These are phyloP conservation scores for Troides helena DNA, from an alignment of 2,888 invertebrate species.

Conservation along the genomic window DNA sequence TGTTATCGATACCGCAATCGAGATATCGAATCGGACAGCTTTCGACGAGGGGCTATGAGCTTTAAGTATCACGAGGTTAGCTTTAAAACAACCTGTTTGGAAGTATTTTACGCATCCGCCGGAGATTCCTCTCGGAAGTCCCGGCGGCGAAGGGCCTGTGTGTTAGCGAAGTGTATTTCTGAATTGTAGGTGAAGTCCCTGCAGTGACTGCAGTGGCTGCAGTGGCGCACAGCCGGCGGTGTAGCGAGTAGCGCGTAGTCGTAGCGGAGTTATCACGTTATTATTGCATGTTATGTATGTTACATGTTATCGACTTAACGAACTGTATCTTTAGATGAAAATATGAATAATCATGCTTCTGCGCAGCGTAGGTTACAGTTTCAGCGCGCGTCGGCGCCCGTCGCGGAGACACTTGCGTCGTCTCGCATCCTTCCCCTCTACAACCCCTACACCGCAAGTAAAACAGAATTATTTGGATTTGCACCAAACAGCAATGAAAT, in stretches of 20 bases:
- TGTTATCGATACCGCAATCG: constrained; percentile 32
- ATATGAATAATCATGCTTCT: constrained; percentile 58
- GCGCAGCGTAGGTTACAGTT: constrained; percentile 59
- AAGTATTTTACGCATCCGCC: constrained; percentile 51
- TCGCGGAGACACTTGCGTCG: constrained; percentile 7
- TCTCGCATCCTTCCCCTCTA: too few relatives aligned
- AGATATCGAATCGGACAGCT: constrained; percentile 36
- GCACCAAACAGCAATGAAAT: too few relatives aligned
- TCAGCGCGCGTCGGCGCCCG: constrained; percentile 40
- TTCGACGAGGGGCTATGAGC: constrained; percentile 51
- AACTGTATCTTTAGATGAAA: constrained; percentile 70
- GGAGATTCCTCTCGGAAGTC: constrained; percentile 11
- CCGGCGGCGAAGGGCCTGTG: constrained; percentile 56
- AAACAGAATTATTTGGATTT: too few relatives aligned
- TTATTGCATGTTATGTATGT: constrained; percentile 70
- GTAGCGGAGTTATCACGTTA: constrained; percentile 69
- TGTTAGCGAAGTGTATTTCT: constrained; percentile 59
- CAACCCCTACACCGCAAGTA: too few relatives aligned
- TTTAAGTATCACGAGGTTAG: constrained; percentile 56
- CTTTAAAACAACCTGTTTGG: constrained; percentile 52
- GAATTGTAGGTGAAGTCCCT: constrained; percentile 54
- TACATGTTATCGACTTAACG: constrained; percentile 69
- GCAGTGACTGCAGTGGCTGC: constrained; percentile 19
- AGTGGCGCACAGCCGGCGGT: constrained; percentile 42
- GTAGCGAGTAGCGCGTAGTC: constrained; percentile 68